Conservation (phyloP, 2,797 vertebrate species). For the Amazona finschi region DNA sequence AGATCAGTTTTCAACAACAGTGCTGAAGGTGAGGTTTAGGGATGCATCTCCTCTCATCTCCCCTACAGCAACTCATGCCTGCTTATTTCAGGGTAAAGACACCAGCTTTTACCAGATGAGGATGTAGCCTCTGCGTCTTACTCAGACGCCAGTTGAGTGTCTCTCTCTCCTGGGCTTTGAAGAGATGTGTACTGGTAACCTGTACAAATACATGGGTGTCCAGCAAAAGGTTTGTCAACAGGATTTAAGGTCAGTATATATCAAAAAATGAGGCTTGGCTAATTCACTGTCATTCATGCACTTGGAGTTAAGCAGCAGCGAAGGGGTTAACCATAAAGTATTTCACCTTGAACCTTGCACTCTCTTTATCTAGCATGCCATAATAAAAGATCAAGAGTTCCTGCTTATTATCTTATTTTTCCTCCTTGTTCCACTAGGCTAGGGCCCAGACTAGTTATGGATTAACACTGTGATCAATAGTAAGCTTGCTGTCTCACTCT, state of each 20-base stretch:
- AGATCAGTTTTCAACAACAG: background rate
- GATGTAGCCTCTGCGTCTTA: background rate
- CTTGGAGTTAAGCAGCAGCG: conserved; percentile 57
- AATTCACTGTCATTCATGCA: conserved; percentile 10
- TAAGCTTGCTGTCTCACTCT: conserved; percentile 89
- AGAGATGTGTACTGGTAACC: conserved; percentile 8
- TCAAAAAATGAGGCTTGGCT: background rate
- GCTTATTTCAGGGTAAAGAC: background rate
- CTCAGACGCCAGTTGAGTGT: background rate
- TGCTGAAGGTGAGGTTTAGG: background rate
- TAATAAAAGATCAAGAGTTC: conserved; percentile 90
- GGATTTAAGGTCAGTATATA: conserved; percentile 43
- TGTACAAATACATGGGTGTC: background rate
- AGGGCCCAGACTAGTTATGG: conserved; percentile 93
- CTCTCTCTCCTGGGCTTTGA: conserved; percentile 2
- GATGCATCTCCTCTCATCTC: background rate
- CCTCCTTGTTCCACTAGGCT: conserved; percentile 82
- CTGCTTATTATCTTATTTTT: conserved; percentile 89
- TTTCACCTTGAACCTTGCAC: conserved; percentile 76
- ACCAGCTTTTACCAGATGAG: background rate
- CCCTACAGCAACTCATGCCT: background rate
- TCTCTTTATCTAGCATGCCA: conserved; percentile 84
- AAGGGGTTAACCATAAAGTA: conserved; percentile 76
- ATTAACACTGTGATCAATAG: conserved; percentile 97
- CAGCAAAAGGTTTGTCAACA: conserved; percentile 4